phyloP scores from a whole-genome alignment of 1,140 invertebrate genomes.

The Parasteatoda tepidariorum region DNA sequence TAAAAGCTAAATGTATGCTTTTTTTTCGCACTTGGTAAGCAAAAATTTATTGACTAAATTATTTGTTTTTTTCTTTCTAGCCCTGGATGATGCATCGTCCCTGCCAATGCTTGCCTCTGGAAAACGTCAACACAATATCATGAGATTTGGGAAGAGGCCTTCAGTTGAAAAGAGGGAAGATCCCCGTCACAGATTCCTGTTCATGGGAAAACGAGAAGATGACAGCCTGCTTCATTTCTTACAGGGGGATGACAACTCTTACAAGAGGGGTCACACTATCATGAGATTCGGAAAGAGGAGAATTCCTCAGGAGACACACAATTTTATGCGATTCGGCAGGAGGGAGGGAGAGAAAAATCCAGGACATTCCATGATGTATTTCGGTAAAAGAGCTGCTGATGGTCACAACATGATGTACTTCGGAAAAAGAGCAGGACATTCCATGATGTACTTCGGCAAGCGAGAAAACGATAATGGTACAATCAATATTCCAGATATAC shows the following conservation, averaged over 20 bases:
- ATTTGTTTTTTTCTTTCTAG: not conserved
- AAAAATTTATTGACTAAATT: too few relatives aligned
- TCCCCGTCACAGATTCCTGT: slow-evolving; percentile 19
- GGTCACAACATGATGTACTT: slow-evolving; percentile 52
- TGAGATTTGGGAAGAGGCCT: slow-evolving; percentile 38
- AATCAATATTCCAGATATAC: too few relatives aligned
- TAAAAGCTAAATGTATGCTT: too few relatives aligned
- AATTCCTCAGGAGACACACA: not conserved
- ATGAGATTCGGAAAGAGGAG: slow-evolving; percentile 50
- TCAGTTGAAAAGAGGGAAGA: slow-evolving; percentile 6
- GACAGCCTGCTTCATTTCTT: not conserved
- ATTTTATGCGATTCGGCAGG: slow-evolving; percentile 38
- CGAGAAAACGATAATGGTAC: not conserved
- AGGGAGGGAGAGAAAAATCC: not conserved
- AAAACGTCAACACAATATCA: slow-evolving; percentile 48
- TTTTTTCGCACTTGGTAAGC: too few relatives aligned
- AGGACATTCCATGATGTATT: slow-evolving; percentile 35
- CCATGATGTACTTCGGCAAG: slow-evolving; percentile 55
- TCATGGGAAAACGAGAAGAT: slow-evolving; percentile 23
- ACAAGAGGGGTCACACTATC: slow-evolving; percentile 49
- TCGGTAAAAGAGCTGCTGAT: slow-evolving; percentile 13
- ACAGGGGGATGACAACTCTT: slow-evolving; percentile 16
- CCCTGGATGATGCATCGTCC: not conserved
- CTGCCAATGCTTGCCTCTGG: slow-evolving; percentile 34
- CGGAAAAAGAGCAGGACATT: slow-evolving; percentile 16